Evolutionary conservation across 2,113 vertebrate species (phyloP), one percentile per base, ranked within the genome.

Genomic region (Cichladusa arquata): DNA sequence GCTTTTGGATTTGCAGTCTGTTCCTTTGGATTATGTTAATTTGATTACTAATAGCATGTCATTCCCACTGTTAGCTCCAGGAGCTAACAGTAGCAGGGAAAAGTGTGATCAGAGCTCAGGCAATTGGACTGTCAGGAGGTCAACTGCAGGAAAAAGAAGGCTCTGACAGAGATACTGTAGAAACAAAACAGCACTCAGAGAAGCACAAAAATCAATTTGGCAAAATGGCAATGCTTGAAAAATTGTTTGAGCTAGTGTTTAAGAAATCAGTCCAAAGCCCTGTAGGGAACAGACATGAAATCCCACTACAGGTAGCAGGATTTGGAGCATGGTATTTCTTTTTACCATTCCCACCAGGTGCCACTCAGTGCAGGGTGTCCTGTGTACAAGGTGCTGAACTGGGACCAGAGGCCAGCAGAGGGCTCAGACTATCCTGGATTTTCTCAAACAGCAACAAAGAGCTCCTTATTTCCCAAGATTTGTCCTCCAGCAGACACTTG

Each of bases 381-480:
- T 74, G 36, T 31, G 31, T 23, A 20, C 25, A 22, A 34, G 36
- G 28, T n/a, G 33, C 26, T 56, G 26, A 82, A 24, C 40, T 48
- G 33, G 38, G 25, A 45, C 22, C 2, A 0, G 3, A 58, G 12
- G 12, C 20, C 62, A 69, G 22, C 44, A 3, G 1, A 78, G 9
- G 25, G 42, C 61, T 79, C 26, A 61, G 51, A 45, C 23, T 16
- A 20, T 2, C 9, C 28, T 40, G n/a, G 20, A n/a, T 33, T 60
- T 54, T 17, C 45, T 69, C n/a, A 8, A 65, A 33, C 24, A 48
- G 40, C 48, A 54, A 45, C 29, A 34, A 58, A 42, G 20, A 72
- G 40, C 33, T 73, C 31, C 45, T 60, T 28, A 48, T 69, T 93
- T 69, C 28, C 45, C 17, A 25, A 62, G 6, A 53, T n/a, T 17